Conservation (phyloP, 1,140 invertebrate genomes). For the Colletes gigas region DNA sequence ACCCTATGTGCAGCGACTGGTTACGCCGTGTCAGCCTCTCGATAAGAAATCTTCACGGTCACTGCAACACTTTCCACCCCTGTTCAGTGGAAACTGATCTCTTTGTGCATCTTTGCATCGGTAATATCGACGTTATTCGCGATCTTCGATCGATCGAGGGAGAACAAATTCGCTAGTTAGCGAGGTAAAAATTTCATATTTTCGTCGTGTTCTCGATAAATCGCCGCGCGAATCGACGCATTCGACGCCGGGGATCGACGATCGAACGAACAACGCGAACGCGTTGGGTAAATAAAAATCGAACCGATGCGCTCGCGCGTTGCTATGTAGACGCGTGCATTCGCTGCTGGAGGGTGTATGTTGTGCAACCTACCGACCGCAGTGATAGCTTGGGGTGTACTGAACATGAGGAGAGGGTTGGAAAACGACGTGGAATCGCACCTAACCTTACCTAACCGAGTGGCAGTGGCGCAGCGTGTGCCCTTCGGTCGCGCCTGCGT, state of each 20-base stretch:
- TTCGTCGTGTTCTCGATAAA: not conserved
- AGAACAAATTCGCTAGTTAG: no score
- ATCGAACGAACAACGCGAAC: not conserved
- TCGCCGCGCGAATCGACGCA: not conserved
- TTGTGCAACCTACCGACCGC: slow-evolving; percentile 49
- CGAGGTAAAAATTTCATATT: not conserved
- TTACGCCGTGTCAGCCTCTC: slow-evolving; percentile 2
- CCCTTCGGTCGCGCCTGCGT: slow-evolving; percentile 1
- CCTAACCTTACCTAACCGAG: slow-evolving; percentile 51
- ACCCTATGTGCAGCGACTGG: slow-evolving; percentile 19
- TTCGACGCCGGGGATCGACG: not conserved
- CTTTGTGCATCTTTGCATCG: slow-evolving; percentile 11
- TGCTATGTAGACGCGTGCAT: slow-evolving; percentile 18
- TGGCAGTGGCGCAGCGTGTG: slow-evolving; percentile 51
- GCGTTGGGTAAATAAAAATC: slow-evolving; percentile 1
- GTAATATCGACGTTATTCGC: not conserved
- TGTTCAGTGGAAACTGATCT: not conserved
- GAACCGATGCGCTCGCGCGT: not conserved
- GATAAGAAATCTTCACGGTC: slow-evolving; percentile 26
- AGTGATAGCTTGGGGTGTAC: slow-evolving; percentile 61
- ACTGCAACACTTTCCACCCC: slow-evolving; percentile 8
- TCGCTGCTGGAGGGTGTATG: not conserved
- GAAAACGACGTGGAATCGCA: slow-evolving; percentile 49
- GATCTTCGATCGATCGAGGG: not conserved
- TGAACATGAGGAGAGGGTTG: slow-evolving; percentile 59